These are phyloP conservation scores for Aplocera efformata DNA, from an alignment of 2,888 invertebrate species.

Conservation along the genomic window DNA sequence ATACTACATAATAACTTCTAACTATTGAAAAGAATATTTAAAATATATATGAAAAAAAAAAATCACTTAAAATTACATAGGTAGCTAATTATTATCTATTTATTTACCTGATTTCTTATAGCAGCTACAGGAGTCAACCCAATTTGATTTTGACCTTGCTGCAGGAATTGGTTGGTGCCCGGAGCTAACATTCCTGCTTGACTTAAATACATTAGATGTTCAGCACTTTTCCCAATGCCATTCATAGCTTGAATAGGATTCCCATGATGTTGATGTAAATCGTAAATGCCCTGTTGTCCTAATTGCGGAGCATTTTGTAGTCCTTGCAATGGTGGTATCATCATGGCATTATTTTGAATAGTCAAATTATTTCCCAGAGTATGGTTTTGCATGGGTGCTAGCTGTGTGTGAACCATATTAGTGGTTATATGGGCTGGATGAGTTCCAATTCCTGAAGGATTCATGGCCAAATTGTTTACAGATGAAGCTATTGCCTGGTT, in stretches of 20 bases:
- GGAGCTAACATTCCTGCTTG: conserved; percentile 80
- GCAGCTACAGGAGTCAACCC: conserved; percentile 74
- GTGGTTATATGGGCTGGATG: conserved; percentile 71
- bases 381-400: conserved; percentile 76
- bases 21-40: too few relatives aligned
- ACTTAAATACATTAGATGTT: conserved; percentile 75
- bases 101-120: conserved; percentile 72
- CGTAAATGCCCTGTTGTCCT: conserved; percentile 75
- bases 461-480: conserved; percentile 70
- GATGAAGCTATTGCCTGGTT: conserved; percentile 73
- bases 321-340: conserved; percentile 72
- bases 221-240: conserved; percentile 73
- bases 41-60: too few relatives aligned
- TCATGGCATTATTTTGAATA: conserved; percentile 72
- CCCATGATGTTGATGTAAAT: conserved; percentile 71
- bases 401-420: conserved; percentile 78
- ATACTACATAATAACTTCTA: too few relatives aligned
- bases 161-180: conserved; percentile 81
- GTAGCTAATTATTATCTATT: too few relatives aligned
- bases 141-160: conserved; percentile 82
- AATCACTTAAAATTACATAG: too few relatives aligned
- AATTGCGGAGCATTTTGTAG: conserved; percentile 76
- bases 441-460: conserved; percentile 72
- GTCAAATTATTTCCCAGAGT: conserved; percentile 65
- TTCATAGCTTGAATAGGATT: conserved; percentile 76